phyloP scores from a whole-genome alignment of 2,888 invertebrate genomes.

The Dasysyrphus tricinctus region DNA sequence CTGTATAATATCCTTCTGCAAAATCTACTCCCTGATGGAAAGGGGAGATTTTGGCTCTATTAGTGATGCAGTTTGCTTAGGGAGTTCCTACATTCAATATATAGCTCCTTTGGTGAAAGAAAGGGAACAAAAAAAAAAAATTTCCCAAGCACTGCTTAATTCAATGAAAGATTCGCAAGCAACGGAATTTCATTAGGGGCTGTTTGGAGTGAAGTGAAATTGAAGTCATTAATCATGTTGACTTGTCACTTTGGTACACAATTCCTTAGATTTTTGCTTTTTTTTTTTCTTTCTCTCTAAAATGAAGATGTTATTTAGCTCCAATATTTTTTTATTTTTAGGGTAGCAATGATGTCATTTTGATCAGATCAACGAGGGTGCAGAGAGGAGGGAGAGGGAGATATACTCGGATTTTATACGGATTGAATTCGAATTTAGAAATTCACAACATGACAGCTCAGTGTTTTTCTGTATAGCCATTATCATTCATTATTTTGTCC shows the following conservation, averaged over 20 bases:
- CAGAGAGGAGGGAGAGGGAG: neutral
- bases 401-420: conserved; percentile 8
- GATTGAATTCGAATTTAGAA: conserved; percentile 47
- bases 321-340: neutral
- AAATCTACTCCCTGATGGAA: conserved; percentile 39
- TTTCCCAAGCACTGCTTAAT: conserved; percentile 60
- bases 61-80: conserved; percentile 65
- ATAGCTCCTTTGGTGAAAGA: neutral
- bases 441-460: conserved; percentile 29
- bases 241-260: conserved; percentile 65
- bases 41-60: conserved; percentile 55
- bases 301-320: conserved; percentile 48
- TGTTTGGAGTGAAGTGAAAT: conserved; percentile 46
- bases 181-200: conserved; percentile 48
- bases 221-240: conserved; percentile 70
- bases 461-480: neutral
- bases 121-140: conserved; percentile 25
- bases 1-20: conserved; percentile 16
- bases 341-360: conserved; percentile 59
- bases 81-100: neutral
- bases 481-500: conserved; percentile 42
- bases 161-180: conserved; percentile 64
- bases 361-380: conserved; percentile 38
- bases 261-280: conserved; percentile 21
- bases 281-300: neutral